These are phyloP conservation scores for Thamnophis sirtalis DNA, from an alignment of 2,113 vertebrate genomes.

Conservation along the genomic window DNA sequence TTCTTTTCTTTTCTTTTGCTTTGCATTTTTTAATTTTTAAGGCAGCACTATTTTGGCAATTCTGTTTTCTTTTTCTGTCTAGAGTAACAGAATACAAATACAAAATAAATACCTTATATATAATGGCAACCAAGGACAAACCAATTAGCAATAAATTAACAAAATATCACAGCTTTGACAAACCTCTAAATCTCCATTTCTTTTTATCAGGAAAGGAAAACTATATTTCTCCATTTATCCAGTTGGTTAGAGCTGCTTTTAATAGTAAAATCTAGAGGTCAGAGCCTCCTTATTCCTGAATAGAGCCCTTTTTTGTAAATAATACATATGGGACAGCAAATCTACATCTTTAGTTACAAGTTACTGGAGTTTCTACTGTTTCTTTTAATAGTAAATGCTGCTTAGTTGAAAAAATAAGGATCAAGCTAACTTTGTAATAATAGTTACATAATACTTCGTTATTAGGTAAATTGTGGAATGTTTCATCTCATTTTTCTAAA, in stretches of 20 bases:
- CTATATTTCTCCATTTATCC: not conserved
- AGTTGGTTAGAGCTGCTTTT: not conserved
- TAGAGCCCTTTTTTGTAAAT: not conserved
- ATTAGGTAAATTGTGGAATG: constrained; percentile 19
- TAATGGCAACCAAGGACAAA: not conserved
- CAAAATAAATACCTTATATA: not conserved
- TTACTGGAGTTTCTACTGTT: not conserved
- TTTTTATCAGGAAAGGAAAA: not conserved
- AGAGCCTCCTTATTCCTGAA: not conserved
- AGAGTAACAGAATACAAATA: not conserved
- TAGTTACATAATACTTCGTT: constrained; percentile 7
- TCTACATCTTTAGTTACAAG: constrained; percentile 13
- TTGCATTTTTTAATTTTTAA: not conserved
- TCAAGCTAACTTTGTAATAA: constrained; percentile 24
- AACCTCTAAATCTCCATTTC: not conserved
- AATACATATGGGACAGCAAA: not conserved
- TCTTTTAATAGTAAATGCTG: not conserved
- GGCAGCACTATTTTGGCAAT: constrained; percentile 20
- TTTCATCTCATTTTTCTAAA: constrained; percentile 24
- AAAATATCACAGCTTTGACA: not conserved
- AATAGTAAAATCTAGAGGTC: not conserved
- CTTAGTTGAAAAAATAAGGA: not conserved
- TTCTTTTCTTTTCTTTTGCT: not conserved
- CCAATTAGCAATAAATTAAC: not conserved
- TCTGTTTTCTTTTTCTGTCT: constrained; percentile 11